Conservation (phyloP, 2,797 vertebrate species). For the Tapirus indicus region DNA sequence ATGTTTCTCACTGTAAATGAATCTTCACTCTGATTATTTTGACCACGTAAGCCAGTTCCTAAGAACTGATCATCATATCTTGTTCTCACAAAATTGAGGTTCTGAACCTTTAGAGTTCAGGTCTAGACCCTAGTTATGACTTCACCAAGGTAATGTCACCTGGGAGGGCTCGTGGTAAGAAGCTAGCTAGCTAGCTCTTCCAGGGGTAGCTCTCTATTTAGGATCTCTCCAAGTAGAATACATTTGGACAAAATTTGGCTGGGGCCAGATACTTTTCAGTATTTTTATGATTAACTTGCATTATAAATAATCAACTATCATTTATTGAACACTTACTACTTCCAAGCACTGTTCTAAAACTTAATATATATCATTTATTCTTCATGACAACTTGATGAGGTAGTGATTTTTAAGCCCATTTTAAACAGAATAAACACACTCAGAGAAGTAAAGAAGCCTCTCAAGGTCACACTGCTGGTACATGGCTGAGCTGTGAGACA, state of each 20-base stretch:
- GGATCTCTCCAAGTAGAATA: background rate
- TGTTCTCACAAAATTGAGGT: slow-evolving; percentile 22
- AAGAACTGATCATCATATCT: background rate
- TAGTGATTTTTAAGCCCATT: slow-evolving; percentile 28
- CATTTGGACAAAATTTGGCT: background rate
- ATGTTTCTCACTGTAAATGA: slow-evolving; percentile 22
- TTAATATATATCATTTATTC: background rate
- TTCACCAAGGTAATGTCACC: background rate
- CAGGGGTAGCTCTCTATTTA: background rate
- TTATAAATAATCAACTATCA: background rate
- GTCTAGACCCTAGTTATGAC: background rate
- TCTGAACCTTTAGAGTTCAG: slow-evolving; percentile 15
- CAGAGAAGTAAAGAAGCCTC: background rate
- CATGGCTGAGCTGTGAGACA: background rate
- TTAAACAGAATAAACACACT: background rate
- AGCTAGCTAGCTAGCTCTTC: background rate
- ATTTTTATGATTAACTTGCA: slow-evolving; percentile 27
- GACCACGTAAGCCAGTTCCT: background rate
- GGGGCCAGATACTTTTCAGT: background rate
- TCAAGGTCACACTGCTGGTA: background rate
- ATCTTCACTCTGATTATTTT: background rate
- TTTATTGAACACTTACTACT: slow-evolving; percentile 12
- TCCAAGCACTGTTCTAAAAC: background rate
- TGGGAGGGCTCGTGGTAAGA: background rate
- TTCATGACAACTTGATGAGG: background rate